These are phyloP conservation scores for Mesocentrotus franciscanus DNA, from an alignment of 53 echinoderm and acorn worm genomes.

Conservation along the genomic window DNA sequence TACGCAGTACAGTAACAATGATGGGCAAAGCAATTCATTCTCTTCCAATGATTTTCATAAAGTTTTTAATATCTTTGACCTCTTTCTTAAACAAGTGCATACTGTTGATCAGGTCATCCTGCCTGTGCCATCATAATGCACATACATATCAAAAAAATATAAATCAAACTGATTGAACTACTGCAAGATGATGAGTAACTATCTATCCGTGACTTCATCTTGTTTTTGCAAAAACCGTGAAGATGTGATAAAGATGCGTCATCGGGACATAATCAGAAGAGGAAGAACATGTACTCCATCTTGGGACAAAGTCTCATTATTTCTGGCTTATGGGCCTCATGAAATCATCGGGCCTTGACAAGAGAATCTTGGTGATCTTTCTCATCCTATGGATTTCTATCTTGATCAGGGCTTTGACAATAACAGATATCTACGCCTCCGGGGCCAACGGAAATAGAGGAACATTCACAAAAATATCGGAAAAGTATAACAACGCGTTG, in stretches of 20 bases:
- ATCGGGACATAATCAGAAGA: not conserved
- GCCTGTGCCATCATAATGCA: not conserved
- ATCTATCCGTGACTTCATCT: not conserved
- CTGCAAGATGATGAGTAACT: not conserved
- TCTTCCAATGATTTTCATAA: not conserved
- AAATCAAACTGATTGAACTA: not conserved
- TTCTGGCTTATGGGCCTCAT: not conserved
- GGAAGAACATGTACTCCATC: not conserved
- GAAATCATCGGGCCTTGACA: not conserved
- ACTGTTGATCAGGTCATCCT: not conserved
- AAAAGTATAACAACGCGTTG: not conserved
- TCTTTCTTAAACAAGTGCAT: not conserved
- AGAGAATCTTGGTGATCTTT: not conserved
- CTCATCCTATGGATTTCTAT: not conserved
- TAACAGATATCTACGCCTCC: not conserved
- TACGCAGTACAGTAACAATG: not conserved
- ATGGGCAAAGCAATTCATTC: not conserved
- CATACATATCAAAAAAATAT: not conserved
- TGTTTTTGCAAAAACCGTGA: not conserved
- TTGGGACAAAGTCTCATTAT: constrained; percentile 22
- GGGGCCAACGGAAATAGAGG: not conserved
- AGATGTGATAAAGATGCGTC: not conserved
- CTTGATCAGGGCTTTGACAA: not conserved
- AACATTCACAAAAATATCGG: not conserved
- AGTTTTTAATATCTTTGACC: not conserved